Evolutionary conservation across 23 tunicate species (phyloP), one percentile per base, ranked within the genome.

Genomic region (Oikopleura vanhoeffeni): DNA sequence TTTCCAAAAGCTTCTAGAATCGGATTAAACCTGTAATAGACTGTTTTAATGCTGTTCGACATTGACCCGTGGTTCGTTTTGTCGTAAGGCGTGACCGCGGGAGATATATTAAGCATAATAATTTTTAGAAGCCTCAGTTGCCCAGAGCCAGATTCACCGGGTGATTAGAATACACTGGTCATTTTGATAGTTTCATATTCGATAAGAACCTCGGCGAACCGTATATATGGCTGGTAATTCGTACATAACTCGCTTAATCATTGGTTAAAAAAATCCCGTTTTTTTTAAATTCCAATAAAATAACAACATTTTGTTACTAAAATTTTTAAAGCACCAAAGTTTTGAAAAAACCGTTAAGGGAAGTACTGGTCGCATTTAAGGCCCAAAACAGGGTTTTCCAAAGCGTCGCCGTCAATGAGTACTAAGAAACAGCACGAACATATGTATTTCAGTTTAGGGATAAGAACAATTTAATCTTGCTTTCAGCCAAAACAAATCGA

Each of bases 1-100:
- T 92, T 92, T 86, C 97, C 97, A 71, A 92, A 92, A 67, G 97
- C 97, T 89, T 92, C 97, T n/a, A 92, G 84, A 4, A 92, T 92
- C n/a, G 97, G 97, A 76, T 92, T 92, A 1, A 89, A 87, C 40
- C 89, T 92, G 39, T 89, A 83, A 13, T 89, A 76, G 42, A 89
- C 92, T 40, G 89, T 86, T 77, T 92, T 92, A 0, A 92, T 92
- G 57, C 83, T 67, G 40, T 86, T 88, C 27, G 89, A 90, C 67
- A 87, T 90, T 3, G 40, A 36, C 28, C 89, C 83, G n/a, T n/a
- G n/a, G n/a, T n/a, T n/a, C n/a, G n/a, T n/a, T n/a, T n/a, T n/a
- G n/a, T n/a, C n/a, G 30, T 85, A 85, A 77, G 92, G 89, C 86
- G 92, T 92, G 84, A 92, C 88, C 3, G 92, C 90, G 0, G n/a